Evolutionary conservation across 2,797 vertebrate genomes (phyloP).

Genomic region (Arrhamphus sclerolepis): DNA sequence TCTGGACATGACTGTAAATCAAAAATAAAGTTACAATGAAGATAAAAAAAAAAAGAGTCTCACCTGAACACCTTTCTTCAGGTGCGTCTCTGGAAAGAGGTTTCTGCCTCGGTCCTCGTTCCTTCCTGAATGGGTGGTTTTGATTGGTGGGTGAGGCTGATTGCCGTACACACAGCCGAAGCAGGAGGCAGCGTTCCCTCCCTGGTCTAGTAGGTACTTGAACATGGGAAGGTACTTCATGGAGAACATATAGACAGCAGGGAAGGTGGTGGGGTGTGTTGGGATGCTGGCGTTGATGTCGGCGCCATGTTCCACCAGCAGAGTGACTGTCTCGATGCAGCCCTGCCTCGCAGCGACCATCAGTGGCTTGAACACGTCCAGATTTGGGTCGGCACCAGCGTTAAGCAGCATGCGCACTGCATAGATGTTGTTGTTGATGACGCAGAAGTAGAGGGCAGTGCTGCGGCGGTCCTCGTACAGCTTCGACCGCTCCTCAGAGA

Average conservation of each 20-base stretch:
- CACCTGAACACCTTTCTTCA: slow-evolving; percentile 57
- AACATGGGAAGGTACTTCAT: slow-evolving; percentile 90
- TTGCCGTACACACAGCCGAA: slow-evolving; percentile 87
- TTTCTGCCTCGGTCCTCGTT: background rate
- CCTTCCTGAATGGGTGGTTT: slow-evolving; percentile 38
- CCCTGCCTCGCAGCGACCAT: slow-evolving; percentile 89
- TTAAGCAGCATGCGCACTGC: slow-evolving; percentile 84
- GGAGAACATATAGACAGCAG: slow-evolving; percentile 91
- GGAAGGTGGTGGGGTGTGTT: slow-evolving; percentile 90
- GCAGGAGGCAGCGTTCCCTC: slow-evolving; percentile 87
- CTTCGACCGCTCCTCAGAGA: slow-evolving; percentile 84
- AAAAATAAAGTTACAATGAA: no score
- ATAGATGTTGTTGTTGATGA: slow-evolving; percentile 87
- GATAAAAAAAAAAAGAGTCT: background rate
- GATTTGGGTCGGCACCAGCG: slow-evolving; percentile 89
- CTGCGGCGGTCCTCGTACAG: slow-evolving; percentile 91
- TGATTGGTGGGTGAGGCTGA: slow-evolving; percentile 83
- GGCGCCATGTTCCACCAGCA: slow-evolving; percentile 90
- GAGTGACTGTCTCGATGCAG: slow-evolving; percentile 81
- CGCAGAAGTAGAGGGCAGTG: slow-evolving; percentile 88
- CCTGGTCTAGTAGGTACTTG: slow-evolving; percentile 91
- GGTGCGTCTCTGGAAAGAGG: background rate
- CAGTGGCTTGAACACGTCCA: slow-evolving; percentile 88
- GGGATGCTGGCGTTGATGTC: slow-evolving; percentile 87
- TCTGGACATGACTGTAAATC: no score